Base-by-base conservation (phyloP, 2,113 vertebrate species). In the Triplophysa siluroides region DNA sequence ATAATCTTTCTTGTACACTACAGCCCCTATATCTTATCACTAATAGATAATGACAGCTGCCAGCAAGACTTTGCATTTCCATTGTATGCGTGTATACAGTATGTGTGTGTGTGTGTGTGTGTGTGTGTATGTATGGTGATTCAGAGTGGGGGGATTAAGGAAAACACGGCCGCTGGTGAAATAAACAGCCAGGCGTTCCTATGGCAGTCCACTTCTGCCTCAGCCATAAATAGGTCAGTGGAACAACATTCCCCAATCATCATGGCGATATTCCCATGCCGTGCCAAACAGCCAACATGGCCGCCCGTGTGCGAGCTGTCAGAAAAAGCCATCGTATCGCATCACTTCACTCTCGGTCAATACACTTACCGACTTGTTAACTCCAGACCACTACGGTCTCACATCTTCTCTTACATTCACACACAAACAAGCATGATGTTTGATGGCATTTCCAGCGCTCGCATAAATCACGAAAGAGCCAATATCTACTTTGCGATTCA, bases 1-100 rank as follows among this genome's bases (percentile, higher is more conserved):
- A 6, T 6, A 33, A 61, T 64, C 58, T 73, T 60, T 73, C 45
- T 64, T 18, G 52, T 26, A 71, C 19, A 26, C 7, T 61, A 73
- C 45, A 56, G 69, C 60, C 60, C 33, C 47, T 43, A 61, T 14
- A 64, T 43, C 50, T 73, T 64, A 64, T 80, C 78, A 56, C 78
- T 73, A 80, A 80, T 80, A 80, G 68, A 80, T 73, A 73, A 80
- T 80, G 78, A 73, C 78, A 80, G 78, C 69, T 80, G 78, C 69
- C 69, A 80, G 69, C 61, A 80, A 63, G 78, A 73, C 61, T 80
- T 80, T 73, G 78, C 78, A 65, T 79, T 80, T 60, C 58, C 47
- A 14, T 14, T 71, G 66, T 43, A 52, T 69, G 65, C 5, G 56
- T 50, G 65, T 41, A 23, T n/a, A 38, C 10, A 12, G 41, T 43